These are phyloP conservation scores for Argyresthia albistria DNA, from an alignment of 2,888 invertebrate genomes.

Conservation along the genomic window DNA sequence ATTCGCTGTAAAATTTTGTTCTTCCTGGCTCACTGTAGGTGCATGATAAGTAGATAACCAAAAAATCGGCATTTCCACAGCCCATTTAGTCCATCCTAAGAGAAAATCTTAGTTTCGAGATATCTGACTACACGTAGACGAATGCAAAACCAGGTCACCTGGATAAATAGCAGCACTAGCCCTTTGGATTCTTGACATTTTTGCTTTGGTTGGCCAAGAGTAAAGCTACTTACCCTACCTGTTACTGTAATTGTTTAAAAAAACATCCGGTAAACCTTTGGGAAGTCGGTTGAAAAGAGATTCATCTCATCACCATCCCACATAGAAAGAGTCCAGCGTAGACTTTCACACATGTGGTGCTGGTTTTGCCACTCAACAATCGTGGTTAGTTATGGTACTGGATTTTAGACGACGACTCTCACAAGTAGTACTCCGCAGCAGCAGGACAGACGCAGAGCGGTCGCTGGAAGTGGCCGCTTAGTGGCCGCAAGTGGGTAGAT, in stretches of 20 bases:
- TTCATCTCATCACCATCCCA: too few species aligned
- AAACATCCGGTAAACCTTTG: too few species aligned
- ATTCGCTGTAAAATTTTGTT: conserved; percentile 55
- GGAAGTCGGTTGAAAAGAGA: too few species aligned
- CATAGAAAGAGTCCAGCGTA: too few species aligned
- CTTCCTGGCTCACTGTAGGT: conserved; percentile 55
- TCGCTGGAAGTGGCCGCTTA: conserved; percentile 18
- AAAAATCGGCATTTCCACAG: conserved; percentile 56
- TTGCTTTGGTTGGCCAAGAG: too few species aligned
- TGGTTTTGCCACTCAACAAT: neutral
- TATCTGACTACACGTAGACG: conserved; percentile 11
- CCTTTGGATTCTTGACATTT: too few species aligned
- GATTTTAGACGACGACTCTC: neutral
- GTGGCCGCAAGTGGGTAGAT: conserved; percentile 18
- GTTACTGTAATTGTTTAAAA: too few species aligned
- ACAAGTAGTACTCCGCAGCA: neutral
- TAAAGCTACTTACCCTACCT: too few species aligned
- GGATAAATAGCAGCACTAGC: too few species aligned
- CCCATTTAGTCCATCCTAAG: conserved; percentile 36
- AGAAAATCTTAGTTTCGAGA: conserved; percentile 45
- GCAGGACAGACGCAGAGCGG: conserved; percentile 1
- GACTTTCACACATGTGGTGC: neutral
- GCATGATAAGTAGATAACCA: conserved; percentile 55
- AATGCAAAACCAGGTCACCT: too few species aligned
- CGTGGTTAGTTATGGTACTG: neutral